Evolutionary conservation across 2,113 vertebrate genomes (phyloP).

Genomic region (Brachypodius melanocephalos): DNA sequence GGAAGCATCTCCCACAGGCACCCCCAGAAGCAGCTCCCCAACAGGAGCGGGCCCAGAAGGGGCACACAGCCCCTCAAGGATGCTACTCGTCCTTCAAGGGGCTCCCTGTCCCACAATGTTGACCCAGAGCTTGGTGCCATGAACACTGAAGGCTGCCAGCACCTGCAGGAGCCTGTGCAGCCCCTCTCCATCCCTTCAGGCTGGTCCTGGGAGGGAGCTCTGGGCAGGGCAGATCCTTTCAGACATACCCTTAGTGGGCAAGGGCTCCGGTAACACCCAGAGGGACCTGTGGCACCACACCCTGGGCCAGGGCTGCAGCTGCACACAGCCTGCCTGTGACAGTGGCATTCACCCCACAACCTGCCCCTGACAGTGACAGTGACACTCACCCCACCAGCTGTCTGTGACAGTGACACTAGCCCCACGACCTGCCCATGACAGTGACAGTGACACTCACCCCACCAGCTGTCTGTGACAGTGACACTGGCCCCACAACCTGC

Average conservation of each 20-base stretch:
- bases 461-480: no score
- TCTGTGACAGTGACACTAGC: no score
- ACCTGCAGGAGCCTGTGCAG: not conserved
- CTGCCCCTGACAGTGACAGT: no score
- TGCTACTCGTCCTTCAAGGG: not conserved
- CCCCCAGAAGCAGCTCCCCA: not conserved
- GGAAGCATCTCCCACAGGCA: not conserved
- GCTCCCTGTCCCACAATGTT: fast-evolving
- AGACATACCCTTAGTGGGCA: not conserved
- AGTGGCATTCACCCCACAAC: no score
- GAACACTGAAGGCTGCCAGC: not conserved
- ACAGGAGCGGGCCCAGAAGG: not conserved
- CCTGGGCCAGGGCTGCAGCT: not conserved
- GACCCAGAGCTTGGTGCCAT: not conserved
- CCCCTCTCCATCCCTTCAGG: not conserved
- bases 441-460: no score
- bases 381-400: not conserved
- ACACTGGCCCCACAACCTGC: no score
- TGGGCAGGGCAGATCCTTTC: not conserved
- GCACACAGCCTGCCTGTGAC: not conserved
- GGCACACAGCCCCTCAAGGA: not conserved
- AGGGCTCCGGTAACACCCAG: fast-evolving
- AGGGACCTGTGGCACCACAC: fast-evolving
- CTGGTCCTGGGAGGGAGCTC: not conserved
- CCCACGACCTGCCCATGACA: no score